Evolutionary conservation across 2,113 vertebrate genomes (phyloP).

Genomic region (Siphamia tubifer): DNA sequence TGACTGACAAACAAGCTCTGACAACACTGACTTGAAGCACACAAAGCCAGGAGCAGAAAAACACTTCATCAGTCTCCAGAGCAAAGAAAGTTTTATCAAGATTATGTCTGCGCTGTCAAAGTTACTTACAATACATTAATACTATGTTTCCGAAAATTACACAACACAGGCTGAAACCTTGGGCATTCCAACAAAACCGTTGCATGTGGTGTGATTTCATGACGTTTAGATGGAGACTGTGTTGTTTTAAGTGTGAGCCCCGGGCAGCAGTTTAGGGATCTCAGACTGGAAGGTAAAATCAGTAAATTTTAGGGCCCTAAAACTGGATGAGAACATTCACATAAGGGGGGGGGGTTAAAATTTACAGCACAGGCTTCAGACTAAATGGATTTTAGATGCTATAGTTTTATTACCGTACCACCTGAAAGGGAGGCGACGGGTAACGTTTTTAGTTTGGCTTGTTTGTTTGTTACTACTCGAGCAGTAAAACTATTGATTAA

Average conservation of each 20-base stretch:
- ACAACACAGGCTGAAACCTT: neutral
- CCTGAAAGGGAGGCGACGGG: too few relatives aligned
- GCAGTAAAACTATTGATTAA: too few relatives aligned
- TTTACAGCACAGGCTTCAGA: neutral
- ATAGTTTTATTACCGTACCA: too few relatives aligned
- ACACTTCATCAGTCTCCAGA: neutral
- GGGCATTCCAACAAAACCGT: neutral
- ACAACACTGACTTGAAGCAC: constrained; percentile 12
- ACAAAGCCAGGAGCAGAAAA: neutral
- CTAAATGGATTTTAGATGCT: neutral
- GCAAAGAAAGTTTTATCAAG: constrained; percentile 16
- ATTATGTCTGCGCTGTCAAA: constrained; percentile 15
- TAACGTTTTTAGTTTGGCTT: too few relatives aligned
- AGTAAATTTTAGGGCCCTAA: neutral
- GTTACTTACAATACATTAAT: neutral
- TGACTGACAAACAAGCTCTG: constrained; percentile 6
- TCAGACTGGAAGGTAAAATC: constrained; percentile 22
- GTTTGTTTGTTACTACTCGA: too few relatives aligned
- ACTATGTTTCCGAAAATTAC: neutral
- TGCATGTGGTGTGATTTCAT: neutral
- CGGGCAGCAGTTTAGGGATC: constrained; percentile 3
- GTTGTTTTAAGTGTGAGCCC: constrained; percentile 10
- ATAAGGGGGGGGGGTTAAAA: constrained; percentile 7
- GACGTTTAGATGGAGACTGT: constrained; percentile 1
- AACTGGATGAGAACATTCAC: constrained; percentile 1